phyloP scores from a whole-genome alignment of 2,888 invertebrate genomes.

The Chrysotoxum bicinctum region DNA sequence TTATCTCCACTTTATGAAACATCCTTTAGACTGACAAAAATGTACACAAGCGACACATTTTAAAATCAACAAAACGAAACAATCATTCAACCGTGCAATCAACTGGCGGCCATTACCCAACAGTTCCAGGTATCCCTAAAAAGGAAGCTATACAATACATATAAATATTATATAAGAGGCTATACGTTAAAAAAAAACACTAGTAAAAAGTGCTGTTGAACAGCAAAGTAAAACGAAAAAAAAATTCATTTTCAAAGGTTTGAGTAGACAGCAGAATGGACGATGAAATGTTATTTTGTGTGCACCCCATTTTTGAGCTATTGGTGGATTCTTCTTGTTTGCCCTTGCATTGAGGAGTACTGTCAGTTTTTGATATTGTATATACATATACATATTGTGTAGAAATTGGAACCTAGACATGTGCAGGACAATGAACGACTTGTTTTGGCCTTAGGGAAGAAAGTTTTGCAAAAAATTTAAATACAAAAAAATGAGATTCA shows the following conservation, averaged over 20 bases:
- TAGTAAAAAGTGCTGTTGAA: constrained; percentile 15
- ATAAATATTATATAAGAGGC: not conserved
- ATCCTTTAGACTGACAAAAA: not conserved
- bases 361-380: constrained; percentile 26
- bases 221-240: constrained; percentile 15
- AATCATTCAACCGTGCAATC: constrained; percentile 50
- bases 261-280: constrained; percentile 29
- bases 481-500: constrained; percentile 22
- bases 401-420: not conserved
- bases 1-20: not conserved
- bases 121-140: constrained; percentile 1
- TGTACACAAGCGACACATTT: constrained; percentile 31
- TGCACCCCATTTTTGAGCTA: constrained; percentile 33
- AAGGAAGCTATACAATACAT: not conserved
- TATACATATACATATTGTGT: not conserved
- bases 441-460: constrained; percentile 12
- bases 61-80: constrained; percentile 49
- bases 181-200: constrained; percentile 27
- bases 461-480: not conserved
- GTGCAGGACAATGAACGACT: constrained; percentile 27
- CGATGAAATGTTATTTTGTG: constrained; percentile 40
- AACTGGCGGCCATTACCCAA: constrained; percentile 22
- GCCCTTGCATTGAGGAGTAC: not conserved
- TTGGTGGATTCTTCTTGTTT: not conserved
- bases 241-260: not conserved